Conservation (phyloP, 2,113 vertebrate genomes). For the Neodon shergylaensis region DNA sequence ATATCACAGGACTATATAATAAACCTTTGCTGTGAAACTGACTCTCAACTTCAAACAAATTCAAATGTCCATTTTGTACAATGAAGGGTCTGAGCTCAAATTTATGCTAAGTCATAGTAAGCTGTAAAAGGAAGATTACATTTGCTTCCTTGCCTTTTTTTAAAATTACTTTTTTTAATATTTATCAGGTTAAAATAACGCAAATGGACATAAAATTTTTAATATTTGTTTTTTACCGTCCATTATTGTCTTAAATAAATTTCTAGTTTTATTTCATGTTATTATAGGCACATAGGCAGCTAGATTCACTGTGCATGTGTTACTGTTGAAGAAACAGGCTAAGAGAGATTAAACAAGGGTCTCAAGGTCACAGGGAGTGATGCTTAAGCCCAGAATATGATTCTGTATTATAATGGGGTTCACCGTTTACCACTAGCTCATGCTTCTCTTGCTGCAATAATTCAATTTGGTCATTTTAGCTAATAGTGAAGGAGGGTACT, state of each 20-base stretch:
- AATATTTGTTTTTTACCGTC: not conserved
- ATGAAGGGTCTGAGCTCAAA: not conserved
- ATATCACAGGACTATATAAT: not conserved
- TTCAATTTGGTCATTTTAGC: not conserved
- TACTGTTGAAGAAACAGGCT: not conserved
- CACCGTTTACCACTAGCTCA: not conserved
- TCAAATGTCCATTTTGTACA: not conserved
- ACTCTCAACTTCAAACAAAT: not conserved
- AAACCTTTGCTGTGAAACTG: not conserved
- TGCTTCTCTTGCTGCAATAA: slow-evolving; percentile 21
- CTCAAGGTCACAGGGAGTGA: slow-evolving; percentile 7
- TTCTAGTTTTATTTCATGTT: slow-evolving; percentile 23
- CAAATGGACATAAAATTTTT: not conserved
- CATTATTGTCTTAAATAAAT: not conserved
- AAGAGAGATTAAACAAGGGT: not conserved
- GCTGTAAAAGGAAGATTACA: not conserved
- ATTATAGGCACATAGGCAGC: not conserved
- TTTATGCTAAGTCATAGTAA: not conserved
- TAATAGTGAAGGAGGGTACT: not conserved
- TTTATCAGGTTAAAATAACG: not conserved
- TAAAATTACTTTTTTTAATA: not conserved
- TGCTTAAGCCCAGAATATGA: slow-evolving; percentile 11
- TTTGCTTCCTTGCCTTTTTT: slow-evolving; percentile 3
- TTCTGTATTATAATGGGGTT: not conserved
- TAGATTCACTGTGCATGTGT: not conserved